These are phyloP conservation scores for Hedya salicella DNA, from an alignment of 2,888 invertebrate genomes.

Conservation along the genomic window DNA sequence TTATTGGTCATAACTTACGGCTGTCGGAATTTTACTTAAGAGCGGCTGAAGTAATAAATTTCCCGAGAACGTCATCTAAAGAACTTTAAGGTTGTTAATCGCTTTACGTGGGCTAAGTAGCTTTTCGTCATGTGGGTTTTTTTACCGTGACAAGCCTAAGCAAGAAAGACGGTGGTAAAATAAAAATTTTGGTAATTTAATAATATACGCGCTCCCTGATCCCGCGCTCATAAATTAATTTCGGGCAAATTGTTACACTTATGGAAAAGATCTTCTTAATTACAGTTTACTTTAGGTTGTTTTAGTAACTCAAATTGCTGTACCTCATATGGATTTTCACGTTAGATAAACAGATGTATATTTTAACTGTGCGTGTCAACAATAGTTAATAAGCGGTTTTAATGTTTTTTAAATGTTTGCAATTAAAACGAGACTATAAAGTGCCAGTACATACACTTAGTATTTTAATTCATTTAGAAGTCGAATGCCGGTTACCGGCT, in stretches of 20 bases:
- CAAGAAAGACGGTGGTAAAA: constrained; percentile 26
- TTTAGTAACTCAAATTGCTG: constrained; percentile 23
- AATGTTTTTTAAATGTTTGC: constrained; percentile 4
- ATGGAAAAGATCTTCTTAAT: constrained; percentile 40
- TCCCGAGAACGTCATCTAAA: constrained; percentile 35
- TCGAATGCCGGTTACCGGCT: constrained; percentile 66
- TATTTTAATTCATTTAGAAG: constrained; percentile 74
- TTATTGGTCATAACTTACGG: constrained; percentile 60
- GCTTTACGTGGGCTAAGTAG: constrained; percentile 43
- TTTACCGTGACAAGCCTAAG: constrained; percentile 12
- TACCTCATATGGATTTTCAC: not conserved
- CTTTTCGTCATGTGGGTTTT: constrained; percentile 35
- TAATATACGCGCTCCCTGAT: constrained; percentile 23
- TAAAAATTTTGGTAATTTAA: constrained; percentile 34
- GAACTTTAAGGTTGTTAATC: constrained; percentile 44
- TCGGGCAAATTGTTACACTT: constrained; percentile 42
- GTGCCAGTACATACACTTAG: constrained; percentile 63
- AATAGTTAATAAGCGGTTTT: not conserved
- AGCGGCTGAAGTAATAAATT: constrained; percentile 42
- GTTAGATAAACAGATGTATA: not conserved
- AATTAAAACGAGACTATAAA: constrained; percentile 7
- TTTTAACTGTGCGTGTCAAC: not conserved
- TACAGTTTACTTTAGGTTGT: constrained; percentile 28
- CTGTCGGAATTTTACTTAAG: constrained; percentile 48
- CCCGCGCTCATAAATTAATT: constrained; percentile 37